Evolutionary conservation across 2,888 invertebrate species (phyloP), one percentile per base, ranked within the genome.

Genomic region (Sinotaia quadrata): DNA sequence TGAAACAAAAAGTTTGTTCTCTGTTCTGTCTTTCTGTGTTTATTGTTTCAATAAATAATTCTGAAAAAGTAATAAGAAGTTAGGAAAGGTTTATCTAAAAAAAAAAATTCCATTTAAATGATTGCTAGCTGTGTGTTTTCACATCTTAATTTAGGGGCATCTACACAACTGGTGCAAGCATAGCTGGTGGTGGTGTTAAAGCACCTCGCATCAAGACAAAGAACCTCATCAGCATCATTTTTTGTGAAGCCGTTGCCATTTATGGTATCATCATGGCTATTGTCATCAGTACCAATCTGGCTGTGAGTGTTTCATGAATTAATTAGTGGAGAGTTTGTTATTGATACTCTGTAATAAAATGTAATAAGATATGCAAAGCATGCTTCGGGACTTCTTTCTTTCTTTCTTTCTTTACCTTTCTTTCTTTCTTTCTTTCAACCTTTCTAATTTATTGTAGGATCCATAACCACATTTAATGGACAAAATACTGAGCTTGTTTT

Each of bases 171-270:
- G 98, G 98, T 73, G 93, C 94, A 66, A 97, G 96, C 87, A 98
- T 98, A 88, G 92, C 98, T 71, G 99, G 99, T 71, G 98, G 95
- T 75, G 99, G 98, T 87, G 98, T 99, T 18, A 98, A 98, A 90
- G 96, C 98, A 41, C 99, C 99, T 12, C 91, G 98, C 84, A 99
- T 99, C 89, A 96, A 98, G 90, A 99, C 99, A 68, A 99, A 99
- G 90, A 99, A 99, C 90, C 92, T 99, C 87, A 97, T 99, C 87
- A 98, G 98, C 62, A 97, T 99, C 82, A 99, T 99, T 89, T 99
- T 99, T 91, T 99, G 99, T 88, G 99, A 99, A 90, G 99, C 99
- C 77, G 99, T 99, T 4, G 99, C 99, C 76, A 99, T 99, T 89
- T 99, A 99, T 89, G 99, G 99, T 34, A 91, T 99, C 75, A 99